These are phyloP conservation scores for Ceramica pisi DNA, from an alignment of 2,888 invertebrate genomes.

Conservation along the genomic window DNA sequence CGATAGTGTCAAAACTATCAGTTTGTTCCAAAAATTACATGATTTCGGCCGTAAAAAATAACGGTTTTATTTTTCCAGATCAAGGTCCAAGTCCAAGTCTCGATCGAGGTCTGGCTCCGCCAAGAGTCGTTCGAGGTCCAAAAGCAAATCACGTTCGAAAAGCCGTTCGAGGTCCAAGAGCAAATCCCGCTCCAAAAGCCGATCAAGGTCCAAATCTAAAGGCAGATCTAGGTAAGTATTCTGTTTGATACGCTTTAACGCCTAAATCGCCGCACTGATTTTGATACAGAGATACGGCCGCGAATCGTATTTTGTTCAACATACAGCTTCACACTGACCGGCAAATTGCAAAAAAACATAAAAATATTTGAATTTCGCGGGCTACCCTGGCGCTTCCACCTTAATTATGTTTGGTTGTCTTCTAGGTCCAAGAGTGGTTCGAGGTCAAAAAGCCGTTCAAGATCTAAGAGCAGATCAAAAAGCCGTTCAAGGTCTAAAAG, in stretches of 20 bases:
- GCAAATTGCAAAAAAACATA: no score
- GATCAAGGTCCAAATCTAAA: conserved; percentile 69
- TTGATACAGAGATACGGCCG: no score
- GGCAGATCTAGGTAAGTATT: conserved; percentile 65
- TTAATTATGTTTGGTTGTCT: no score
- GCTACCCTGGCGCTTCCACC: no score
- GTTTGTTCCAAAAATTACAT: no score
- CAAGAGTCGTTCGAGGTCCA: conserved; percentile 78
- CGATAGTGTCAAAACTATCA: no score
- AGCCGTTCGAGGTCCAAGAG: conserved; percentile 77
- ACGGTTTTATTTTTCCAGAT: conserved; percentile 52
- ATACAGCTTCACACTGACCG: no score
- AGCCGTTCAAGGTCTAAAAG: conserved; percentile 65
- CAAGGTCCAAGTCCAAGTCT: conserved; percentile 81
- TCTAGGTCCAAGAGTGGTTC: conserved; percentile 60
- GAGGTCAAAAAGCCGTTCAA: conserved; percentile 76
- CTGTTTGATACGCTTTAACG: no score
- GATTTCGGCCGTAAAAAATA: no score
- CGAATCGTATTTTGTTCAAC: no score
- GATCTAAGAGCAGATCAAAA: conserved; percentile 71
- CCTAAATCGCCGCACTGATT: no score
- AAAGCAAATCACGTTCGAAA: conserved; percentile 77
- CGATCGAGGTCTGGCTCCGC: conserved; percentile 81
- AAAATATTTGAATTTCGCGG: no score
- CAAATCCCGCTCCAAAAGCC: conserved; percentile 74